A percentile compares a stretch with the other conserved stretches of the same genome.
phyloP scores from a whole-genome alignment of 2,113 vertebrate genomes.

The Brachyhypopomus gauderio region DNA sequence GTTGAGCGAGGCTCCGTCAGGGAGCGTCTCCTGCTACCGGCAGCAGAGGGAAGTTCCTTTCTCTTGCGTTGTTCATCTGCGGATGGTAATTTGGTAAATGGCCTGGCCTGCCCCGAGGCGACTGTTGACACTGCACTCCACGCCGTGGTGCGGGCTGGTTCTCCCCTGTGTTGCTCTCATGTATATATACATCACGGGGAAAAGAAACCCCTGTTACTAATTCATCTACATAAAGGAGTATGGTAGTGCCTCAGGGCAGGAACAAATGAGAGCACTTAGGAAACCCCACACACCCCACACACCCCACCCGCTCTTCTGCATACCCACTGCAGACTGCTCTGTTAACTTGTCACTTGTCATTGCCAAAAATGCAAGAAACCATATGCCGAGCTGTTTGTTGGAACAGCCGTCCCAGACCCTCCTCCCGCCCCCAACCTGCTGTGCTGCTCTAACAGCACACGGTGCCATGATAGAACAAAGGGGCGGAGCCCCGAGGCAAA shows the following conservation, averaged over 20 bases:
- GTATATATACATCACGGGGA: slow-evolving; percentile 81
- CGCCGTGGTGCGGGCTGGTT: slow-evolving; percentile 66
- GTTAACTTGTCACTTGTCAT: slow-evolving; percentile 86
- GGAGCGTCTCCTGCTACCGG: slow-evolving; percentile 84
- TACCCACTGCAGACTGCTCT: slow-evolving; percentile 72
- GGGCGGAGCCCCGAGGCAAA: slow-evolving; percentile 41
- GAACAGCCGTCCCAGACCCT: slow-evolving; percentile 72
- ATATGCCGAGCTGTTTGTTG: slow-evolving; percentile 83
- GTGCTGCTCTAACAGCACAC: slow-evolving; percentile 39
- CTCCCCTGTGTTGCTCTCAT: slow-evolving; percentile 68
- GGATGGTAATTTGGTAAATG: slow-evolving; percentile 76
- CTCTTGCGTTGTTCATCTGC: slow-evolving; percentile 85
- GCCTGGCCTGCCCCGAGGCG: slow-evolving; percentile 81
- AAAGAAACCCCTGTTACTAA: slow-evolving; percentile 86
- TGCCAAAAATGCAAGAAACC: slow-evolving; percentile 81
- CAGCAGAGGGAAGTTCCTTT: slow-evolving; percentile 65
- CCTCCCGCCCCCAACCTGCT: slow-evolving; percentile 40
- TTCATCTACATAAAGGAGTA: slow-evolving; percentile 93
- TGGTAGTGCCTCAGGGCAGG: slow-evolving; percentile 83
- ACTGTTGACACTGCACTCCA: slow-evolving; percentile 86
- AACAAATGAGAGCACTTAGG: slow-evolving; percentile 86
- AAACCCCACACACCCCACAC: slow-evolving; percentile 60
- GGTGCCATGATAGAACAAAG: slow-evolving; percentile 47
- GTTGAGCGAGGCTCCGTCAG: slow-evolving; percentile 74
- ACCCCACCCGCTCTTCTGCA: slow-evolving; percentile 58